Base-by-base conservation (phyloP, 2,113 vertebrate species). In the Mystacornis crossleyi region DNA sequence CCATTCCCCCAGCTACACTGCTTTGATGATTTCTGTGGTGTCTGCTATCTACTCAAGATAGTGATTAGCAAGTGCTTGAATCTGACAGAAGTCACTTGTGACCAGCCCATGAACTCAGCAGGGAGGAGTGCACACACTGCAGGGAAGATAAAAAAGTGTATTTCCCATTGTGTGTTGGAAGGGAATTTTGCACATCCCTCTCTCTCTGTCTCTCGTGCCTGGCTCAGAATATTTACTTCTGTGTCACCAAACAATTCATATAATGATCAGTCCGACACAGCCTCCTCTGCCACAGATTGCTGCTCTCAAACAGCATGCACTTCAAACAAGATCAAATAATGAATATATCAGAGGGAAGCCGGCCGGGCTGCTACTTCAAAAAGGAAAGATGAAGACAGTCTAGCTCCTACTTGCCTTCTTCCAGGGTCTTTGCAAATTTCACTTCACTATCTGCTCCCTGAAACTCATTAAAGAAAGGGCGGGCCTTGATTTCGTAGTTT, bases 381-480 rank as follows among this genome's bases (percentile, higher is more conserved):
- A 91, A 93, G 53, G 79, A 94, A 98, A 96, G 96, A 97, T 85
- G 67, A 98, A 96, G 94, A 65, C 65, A 89, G 91, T 60, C 87
- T 95, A 92, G 81, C 78, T 95, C 80, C 83, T 96, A 98, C 98
- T 98, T 97, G 98, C 99, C 99, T 99, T 99, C 99, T 97, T 99
- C 99, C 94, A 99, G 97, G 25, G 99, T 99, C 97, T 99, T 99
- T 86, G 98, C 99, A 95, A 99, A 99, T 97, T 99, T 99, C 75
- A 99, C 98, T 97, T 99, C 99, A 18, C 99, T 99, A 94, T 99
- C 99, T 43, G 99, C 99, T 94, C 99, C 99, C 98, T 99, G 99
- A 98, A 99, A 99, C 94, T 99, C 99, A 58, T 99, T 99, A 98
- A 99, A 99, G 97, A 99, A 99, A 38, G 99, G 99, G 31, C 99